A percentile compares a stretch with the other conserved stretches of the same genome.
phyloP scores from a whole-genome alignment of 2,113 vertebrate species.

The Electrona antarctica region DNA sequence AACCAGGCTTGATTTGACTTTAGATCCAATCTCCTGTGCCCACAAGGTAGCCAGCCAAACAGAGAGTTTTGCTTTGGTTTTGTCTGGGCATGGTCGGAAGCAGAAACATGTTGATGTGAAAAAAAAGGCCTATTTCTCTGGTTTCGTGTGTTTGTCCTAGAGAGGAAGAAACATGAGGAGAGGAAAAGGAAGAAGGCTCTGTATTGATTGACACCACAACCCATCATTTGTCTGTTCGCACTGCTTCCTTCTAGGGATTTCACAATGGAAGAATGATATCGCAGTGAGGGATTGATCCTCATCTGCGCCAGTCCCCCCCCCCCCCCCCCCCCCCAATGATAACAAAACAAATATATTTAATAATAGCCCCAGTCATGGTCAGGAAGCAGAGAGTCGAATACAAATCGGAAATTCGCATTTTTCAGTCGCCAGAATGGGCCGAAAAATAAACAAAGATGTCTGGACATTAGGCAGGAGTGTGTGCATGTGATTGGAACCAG shows the following conservation, averaged over 20 bases:
- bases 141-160: conserved; percentile 42
- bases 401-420: conserved; percentile 2
- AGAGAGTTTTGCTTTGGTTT: conserved; percentile 10
- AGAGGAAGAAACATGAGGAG: conserved; percentile 7
- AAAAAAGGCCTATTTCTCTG: conserved; percentile 26
- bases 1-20: conserved; percentile 2
- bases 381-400: conserved; percentile 29
- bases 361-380: conserved; percentile 9
- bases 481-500: conserved; percentile 66
- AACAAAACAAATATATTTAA: background rate
- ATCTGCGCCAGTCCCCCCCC: background rate
- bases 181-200: conserved; percentile 44
- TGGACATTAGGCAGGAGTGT: conserved; percentile 39
- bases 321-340: conserved; percentile 1
- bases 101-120: conserved; percentile 25
- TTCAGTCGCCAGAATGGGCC: conserved; percentile 45
- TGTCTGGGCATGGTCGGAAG: conserved; percentile 2
- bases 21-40: conserved; percentile 3
- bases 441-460: conserved; percentile 41
- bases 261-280: conserved; percentile 24
- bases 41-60: background rate
- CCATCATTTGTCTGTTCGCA: conserved; percentile 45
- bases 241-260: conserved; percentile 39
- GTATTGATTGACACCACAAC: conserved; percentile 60
- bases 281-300: conserved; percentile 30